phyloP scores from a whole-genome alignment of 2,888 invertebrate species.

The Coenonympha glycerion region DNA sequence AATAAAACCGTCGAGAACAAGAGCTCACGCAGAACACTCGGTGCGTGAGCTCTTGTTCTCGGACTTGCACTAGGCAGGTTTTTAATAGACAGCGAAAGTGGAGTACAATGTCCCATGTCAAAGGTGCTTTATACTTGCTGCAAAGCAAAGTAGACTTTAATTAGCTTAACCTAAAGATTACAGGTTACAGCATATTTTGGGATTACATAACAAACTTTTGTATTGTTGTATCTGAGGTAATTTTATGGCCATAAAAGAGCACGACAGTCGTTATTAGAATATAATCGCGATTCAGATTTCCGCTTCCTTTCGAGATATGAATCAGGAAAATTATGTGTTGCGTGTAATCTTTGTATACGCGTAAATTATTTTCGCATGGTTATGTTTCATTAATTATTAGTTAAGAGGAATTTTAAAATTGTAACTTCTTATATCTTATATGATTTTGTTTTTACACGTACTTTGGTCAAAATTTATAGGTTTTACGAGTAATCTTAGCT shows the following conservation, averaged over 20 bases:
- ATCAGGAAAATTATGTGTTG: background rate
- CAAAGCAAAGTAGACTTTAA: constrained; percentile 11
- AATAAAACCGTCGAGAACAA: too few species aligned
- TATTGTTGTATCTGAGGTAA: constrained; percentile 4
- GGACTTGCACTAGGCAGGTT: too few species aligned
- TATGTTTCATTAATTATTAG: too few species aligned
- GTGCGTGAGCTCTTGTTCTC: too few species aligned
- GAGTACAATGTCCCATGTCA: constrained; percentile 15
- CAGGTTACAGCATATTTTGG: background rate
- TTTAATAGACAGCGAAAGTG: constrained; percentile 24
- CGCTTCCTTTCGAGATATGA: background rate
- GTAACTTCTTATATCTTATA: too few species aligned
- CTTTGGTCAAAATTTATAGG: too few species aligned
- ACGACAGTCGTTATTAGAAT: constrained; percentile 4
- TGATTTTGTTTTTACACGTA: too few species aligned
- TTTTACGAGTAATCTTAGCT: too few species aligned
- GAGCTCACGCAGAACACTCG: too few species aligned
- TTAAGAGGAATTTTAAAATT: too few species aligned
- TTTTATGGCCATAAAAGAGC: constrained; percentile 1
- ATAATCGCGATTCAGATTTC: background rate
- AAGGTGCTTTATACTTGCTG: constrained; percentile 10
- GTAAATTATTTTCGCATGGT: too few species aligned
- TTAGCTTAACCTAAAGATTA: background rate
- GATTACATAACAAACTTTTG: constrained; percentile 21
- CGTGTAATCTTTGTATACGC: too few species aligned